Conservation (phyloP, 2,888 invertebrate species). For the Anorthoa munda region DNA sequence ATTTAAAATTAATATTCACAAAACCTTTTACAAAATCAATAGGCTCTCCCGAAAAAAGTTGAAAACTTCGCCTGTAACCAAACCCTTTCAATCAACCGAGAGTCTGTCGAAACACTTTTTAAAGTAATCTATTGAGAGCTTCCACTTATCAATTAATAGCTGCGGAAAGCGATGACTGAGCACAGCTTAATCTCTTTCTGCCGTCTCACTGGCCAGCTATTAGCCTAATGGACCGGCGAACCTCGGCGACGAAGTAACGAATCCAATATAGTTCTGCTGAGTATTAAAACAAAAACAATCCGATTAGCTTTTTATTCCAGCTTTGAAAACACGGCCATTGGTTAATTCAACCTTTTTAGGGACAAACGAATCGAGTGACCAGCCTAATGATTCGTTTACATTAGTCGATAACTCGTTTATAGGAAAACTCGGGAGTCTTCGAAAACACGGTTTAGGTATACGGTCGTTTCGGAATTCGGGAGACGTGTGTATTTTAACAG, state of each 20-base stretch:
- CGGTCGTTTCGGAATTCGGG: conserved; percentile 9
- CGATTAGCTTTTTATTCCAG: conserved; percentile 47
- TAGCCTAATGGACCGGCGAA: conserved; percentile 85
- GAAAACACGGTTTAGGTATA: conserved; percentile 13
- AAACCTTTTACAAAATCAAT: conserved; percentile 41
- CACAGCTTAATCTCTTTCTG: conserved; percentile 86
- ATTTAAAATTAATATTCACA: conserved; percentile 35
- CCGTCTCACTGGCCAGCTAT: conserved; percentile 86
- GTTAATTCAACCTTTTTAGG: conserved; percentile 41
- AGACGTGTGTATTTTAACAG: conserved; percentile 30
- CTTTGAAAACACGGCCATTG: conserved; percentile 51
- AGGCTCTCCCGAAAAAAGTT: conserved; percentile 24
- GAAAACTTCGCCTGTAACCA: conserved; percentile 24
- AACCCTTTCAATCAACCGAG: conserved; percentile 56
- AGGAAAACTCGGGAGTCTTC: conserved; percentile 22
- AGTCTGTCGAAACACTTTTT: conserved; percentile 57
- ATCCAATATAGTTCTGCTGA: conserved; percentile 76
- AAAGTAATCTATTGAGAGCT: conserved; percentile 74
- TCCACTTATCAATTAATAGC: conserved; percentile 84
- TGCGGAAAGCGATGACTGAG: conserved; percentile 83
- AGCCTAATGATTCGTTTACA: conserved; percentile 48
- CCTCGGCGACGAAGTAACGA: conserved; percentile 74
- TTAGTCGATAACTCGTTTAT: conserved; percentile 49
- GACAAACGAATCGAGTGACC: conserved; percentile 40
- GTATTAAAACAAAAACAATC: conserved; percentile 77